These are phyloP conservation scores for Drosophila anomalipes DNA, from an alignment of 2,888 invertebrate genomes.

Conservation along the genomic window DNA sequence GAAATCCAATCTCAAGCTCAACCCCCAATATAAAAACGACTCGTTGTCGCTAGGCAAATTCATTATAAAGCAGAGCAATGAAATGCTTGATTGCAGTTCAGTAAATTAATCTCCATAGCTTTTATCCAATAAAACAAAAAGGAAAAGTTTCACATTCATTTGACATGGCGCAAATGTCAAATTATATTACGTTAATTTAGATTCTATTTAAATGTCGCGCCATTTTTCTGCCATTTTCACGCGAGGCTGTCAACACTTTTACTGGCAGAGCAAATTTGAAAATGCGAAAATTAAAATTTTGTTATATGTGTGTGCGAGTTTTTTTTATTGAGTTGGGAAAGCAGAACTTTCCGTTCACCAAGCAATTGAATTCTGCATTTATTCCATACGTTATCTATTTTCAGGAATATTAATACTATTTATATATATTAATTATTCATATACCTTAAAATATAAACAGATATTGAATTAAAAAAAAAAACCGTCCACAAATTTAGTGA, in stretches of 20 bases:
- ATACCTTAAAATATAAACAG: background rate
- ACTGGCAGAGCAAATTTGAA: slow-evolving; percentile 17
- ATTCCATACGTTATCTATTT: background rate
- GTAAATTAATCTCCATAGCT: slow-evolving; percentile 47
- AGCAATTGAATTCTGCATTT: background rate
- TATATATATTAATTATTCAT: too few species aligned
- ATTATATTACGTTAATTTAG: slow-evolving; percentile 72
- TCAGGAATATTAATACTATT: background rate
- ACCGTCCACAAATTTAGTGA: background rate
- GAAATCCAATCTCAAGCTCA: slow-evolving; percentile 53
- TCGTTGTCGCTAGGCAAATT: slow-evolving; percentile 57
- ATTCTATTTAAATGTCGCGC: slow-evolving; percentile 49
- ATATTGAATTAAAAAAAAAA: background rate
- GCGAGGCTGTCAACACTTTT: slow-evolving; percentile 54
- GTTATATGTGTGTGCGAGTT: background rate
- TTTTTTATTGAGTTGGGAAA: background rate
- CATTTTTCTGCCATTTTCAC: slow-evolving; percentile 20
- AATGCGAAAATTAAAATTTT: slow-evolving; percentile 16
- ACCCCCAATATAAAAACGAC: slow-evolving; percentile 29
- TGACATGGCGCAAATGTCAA: slow-evolving; percentile 73
- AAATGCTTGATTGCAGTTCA: slow-evolving; percentile 53
- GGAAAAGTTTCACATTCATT: slow-evolving; percentile 57
- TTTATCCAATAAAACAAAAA: slow-evolving; percentile 29
- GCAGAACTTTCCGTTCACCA: background rate
- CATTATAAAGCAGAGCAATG: slow-evolving; percentile 53